Evolutionary conservation across 2,888 invertebrate species (phyloP), one percentile per base, ranked within the genome.

Genomic region (Noctua pronuba): DNA sequence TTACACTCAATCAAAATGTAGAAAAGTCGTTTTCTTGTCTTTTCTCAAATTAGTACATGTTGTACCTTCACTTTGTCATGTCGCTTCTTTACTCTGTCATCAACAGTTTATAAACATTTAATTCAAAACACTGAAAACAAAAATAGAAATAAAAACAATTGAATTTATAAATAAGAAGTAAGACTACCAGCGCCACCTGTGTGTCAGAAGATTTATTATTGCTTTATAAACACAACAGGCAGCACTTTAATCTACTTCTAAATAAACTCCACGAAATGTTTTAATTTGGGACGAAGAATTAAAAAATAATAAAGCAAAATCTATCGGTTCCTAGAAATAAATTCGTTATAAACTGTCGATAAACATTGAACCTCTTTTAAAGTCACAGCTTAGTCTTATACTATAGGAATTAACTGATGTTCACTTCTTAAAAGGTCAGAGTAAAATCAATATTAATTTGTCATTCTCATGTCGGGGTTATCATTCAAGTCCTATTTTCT

Each of bases 1-100:
- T 64, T 88, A 80, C 73, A 80, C 60, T 66, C 73, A 82, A 85
- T 79, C 69, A 77, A 80, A 84, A 75, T 79, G 71, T 79, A 77
- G 67, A 77, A 79, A 86, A 73, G 69, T 75, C 64, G 60, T 60
- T 64, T 75, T 72, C 64, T 58, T 87, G 69, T 72, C 70, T 74
- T 71, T 67, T 68, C 44, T 52, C 24, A 64, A 31, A 60, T 31
- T 28, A 38, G 67, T 82, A 58, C 62, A 76, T 66, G 1, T 65
- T 21, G 41, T 67, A 55, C 38, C 21, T 79, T 35, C 28, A 62
- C 13, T 67, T 52, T 71, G 38, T 75, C 38, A 75, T 67, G 44
- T 31, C 55, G 35, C 2, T 71, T 66, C 31, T 49, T 67, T 64
- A 64, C n/a, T 71, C 24, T 38, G 46, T 13, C 10, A 86, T 67